A percentile compares a stretch with the other conserved stretches of the same genome.
phyloP scores from a whole-genome alignment of 2,888 invertebrate species.

The Meiosimyza platycephala region DNA sequence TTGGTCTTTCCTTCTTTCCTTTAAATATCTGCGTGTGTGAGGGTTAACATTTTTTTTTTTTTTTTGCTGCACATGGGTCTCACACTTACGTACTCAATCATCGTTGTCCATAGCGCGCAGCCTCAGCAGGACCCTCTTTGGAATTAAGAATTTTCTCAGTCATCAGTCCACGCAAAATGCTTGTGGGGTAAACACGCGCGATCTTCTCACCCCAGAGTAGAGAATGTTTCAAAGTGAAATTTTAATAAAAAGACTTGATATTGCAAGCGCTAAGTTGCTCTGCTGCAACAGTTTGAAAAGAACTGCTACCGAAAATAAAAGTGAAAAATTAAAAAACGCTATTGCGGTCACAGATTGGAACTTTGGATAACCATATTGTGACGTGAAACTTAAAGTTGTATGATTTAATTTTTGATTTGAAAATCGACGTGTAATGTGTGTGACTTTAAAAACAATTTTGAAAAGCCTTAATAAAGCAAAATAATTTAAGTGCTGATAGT shows the following conservation, averaged over 20 bases:
- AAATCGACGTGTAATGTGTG: too few species aligned
- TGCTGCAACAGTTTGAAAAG: too few species aligned
- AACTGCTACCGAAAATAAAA: neutral
- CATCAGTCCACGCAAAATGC: conserved; percentile 66
- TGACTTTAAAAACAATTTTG: too few species aligned
- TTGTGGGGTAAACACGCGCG: conserved; percentile 64
- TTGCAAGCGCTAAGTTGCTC: too few species aligned
- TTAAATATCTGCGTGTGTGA: conserved; percentile 29
- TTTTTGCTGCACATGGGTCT: conserved; percentile 12
- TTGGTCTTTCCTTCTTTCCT: neutral
- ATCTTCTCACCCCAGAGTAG: conserved; percentile 37
- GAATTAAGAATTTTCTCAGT: conserved; percentile 53
- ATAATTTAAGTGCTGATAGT: neutral
- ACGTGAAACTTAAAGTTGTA: neutral
- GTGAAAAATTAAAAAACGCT: neutral
- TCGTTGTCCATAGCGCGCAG: conserved; percentile 40
- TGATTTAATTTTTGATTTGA: too few species aligned
- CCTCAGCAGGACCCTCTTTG: conserved; percentile 54
- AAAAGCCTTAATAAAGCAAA: too few species aligned
- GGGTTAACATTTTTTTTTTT: conserved; percentile 46
- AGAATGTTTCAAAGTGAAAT: too few species aligned
- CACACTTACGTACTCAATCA: conserved; percentile 41
- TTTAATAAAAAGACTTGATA: too few species aligned
- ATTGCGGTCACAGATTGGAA: neutral
- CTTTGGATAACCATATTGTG: neutral